These are phyloP conservation scores for Leuciscus idus DNA, from an alignment of 2,113 vertebrate species.

Conservation along the genomic window DNA sequence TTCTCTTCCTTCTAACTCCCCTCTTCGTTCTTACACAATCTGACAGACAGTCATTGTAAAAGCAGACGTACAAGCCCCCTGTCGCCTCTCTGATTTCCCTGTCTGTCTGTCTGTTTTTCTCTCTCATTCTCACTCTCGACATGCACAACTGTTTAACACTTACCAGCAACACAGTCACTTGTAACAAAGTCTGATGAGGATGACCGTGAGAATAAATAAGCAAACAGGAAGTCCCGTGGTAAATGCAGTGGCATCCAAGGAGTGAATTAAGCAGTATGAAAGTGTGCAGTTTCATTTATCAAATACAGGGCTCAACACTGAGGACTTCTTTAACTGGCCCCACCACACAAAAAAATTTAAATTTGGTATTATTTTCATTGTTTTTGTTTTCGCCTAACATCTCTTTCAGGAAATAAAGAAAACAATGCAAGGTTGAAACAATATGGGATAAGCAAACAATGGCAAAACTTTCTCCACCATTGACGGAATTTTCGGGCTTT, in stretches of 20 bases:
- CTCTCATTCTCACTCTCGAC: constrained; percentile 20
- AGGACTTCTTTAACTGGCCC: no score
- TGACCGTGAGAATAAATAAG: constrained; percentile 1
- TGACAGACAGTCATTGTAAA: constrained; percentile 79
- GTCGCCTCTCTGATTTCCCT: constrained; percentile 18
- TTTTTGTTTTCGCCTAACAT: background rate
- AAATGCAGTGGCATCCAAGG: background rate
- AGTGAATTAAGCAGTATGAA: background rate
- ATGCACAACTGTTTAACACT: constrained; percentile 33
- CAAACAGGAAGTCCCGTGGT: background rate
- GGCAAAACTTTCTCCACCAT: background rate
- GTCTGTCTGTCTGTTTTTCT: constrained; percentile 14
- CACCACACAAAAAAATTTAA: no score
- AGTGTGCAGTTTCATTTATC: background rate
- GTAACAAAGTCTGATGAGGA: constrained; percentile 9
- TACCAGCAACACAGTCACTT: constrained; percentile 11
- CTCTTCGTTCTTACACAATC: constrained; percentile 74
- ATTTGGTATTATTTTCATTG: no score
- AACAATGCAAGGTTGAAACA: background rate
- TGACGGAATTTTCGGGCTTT: no score
- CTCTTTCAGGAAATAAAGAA: background rate
- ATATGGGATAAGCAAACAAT: background rate
- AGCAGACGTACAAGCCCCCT: constrained; percentile 54
- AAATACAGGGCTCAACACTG: background rate
- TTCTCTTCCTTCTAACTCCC: constrained; percentile 55